Evolutionary conservation across 2,888 invertebrate species (phyloP).

Genomic region (Eilema depressum): DNA sequence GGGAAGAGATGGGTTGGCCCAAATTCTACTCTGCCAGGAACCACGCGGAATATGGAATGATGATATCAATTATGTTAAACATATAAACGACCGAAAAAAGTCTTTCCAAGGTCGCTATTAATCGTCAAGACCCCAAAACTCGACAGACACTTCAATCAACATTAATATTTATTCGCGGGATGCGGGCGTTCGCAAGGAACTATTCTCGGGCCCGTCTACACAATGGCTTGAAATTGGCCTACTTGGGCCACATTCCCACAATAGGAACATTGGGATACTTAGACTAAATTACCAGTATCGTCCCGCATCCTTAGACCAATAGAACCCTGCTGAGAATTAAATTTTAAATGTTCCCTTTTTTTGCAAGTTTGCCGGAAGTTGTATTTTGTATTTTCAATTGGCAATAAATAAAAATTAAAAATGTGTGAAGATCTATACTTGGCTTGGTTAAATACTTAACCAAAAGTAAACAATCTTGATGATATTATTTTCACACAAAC

Average conservation of each 20-base stretch:
- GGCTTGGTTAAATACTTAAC: too few relatives aligned
- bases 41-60: neutral
- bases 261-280: conserved; percentile 51
- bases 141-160: conserved; percentile 43
- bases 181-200: conserved; percentile 81
- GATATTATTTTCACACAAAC: too few relatives aligned
- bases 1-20: too few relatives aligned
- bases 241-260: conserved; percentile 67
- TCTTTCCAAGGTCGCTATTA: conserved; percentile 15
- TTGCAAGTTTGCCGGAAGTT: conserved; percentile 55
- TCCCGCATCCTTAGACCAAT: conserved; percentile 82
- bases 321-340: conserved; percentile 72
- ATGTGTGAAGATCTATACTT: conserved; percentile 20
- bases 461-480: too few relatives aligned
- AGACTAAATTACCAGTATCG: conserved; percentile 81
- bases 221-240: conserved; percentile 78
- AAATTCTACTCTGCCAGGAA: too few relatives aligned
- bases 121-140: conserved; percentile 24
- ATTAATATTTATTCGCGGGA: conserved; percentile 77
- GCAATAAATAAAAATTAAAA: conserved; percentile 35
- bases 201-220: conserved; percentile 76
- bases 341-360: conserved; percentile 48
- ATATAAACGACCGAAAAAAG: neutral
- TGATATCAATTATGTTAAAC: neutral
- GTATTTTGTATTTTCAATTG: conserved; percentile 17